Evolutionary conservation across 2,113 vertebrate genomes (phyloP).

Genomic region (Carassius auratus): DNA sequence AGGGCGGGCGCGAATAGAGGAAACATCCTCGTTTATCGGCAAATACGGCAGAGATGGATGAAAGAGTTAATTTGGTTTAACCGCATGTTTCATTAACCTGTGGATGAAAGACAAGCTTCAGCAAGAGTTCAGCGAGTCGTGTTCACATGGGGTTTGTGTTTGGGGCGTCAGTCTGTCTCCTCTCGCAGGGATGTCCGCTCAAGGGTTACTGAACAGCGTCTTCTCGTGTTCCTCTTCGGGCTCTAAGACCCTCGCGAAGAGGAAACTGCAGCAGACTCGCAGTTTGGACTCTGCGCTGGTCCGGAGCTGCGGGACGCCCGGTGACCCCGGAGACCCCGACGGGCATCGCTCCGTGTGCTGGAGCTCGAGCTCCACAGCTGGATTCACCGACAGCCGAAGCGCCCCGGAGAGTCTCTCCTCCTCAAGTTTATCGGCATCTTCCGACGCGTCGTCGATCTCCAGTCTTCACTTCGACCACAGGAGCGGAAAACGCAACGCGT

Average conservation of each 20-base stretch:
- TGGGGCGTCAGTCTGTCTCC: background rate
- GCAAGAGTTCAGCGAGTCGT: no score
- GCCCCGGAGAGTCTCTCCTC: constrained; percentile 59
- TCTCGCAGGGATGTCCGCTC: constrained; percentile 80
- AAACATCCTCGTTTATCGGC: background rate
- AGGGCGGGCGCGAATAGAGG: background rate
- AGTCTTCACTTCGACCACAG: constrained; percentile 76
- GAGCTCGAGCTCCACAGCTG: no score
- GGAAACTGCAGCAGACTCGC: constrained; percentile 84
- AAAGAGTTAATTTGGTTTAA: background rate
- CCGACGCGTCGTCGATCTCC: constrained; percentile 77
- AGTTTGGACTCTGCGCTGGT: constrained; percentile 89
- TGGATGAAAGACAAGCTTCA: background rate
- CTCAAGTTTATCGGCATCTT: constrained; percentile 76
- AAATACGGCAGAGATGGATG: background rate
- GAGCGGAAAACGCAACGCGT: constrained; percentile 73
- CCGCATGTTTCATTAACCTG: background rate
- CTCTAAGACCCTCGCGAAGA: constrained; percentile 82
- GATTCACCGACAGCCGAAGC: background rate
- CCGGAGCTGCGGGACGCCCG: constrained; percentile 65
- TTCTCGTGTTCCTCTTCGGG: constrained; percentile 88
- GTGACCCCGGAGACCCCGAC: constrained; percentile 56
- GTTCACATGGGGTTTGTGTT: background rate
- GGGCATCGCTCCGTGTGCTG: constrained; percentile 48
- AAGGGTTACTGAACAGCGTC: constrained; percentile 89